Percentiles rank a stretch among this genome's conserved stretches.
Evolutionary conservation across 2,888 invertebrate species (phyloP).

Genomic region (Stramonita haemastoma): DNA sequence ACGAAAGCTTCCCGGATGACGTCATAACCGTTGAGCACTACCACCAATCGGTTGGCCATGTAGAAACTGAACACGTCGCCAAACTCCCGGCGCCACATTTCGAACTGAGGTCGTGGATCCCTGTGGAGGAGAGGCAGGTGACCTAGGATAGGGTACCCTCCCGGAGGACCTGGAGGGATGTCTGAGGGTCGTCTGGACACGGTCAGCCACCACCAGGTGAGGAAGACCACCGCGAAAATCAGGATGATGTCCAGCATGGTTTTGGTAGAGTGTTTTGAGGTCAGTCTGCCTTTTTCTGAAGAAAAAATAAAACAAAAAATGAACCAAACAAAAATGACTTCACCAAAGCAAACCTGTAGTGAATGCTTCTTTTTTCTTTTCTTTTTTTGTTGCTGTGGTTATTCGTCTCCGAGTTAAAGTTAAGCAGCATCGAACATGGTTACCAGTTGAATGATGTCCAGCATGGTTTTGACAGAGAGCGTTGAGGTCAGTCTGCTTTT

Average conservation of each 20-base stretch:
- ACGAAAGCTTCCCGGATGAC: slow-evolving; percentile 14
- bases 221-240: not conserved
- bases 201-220: not conserved
- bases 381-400: not conserved
- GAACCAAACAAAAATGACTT: not conserved
- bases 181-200: not conserved
- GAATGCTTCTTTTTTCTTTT: too few relatives aligned
- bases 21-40: slow-evolving; percentile 20
- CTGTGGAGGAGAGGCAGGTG: slow-evolving; percentile 5
- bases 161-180: slow-evolving; percentile 1
- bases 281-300: not conserved
- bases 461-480: too few relatives aligned
- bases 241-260: slow-evolving; percentile 25
- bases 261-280: not conserved
- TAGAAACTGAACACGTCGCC: slow-evolving; percentile 29
- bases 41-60: slow-evolving; percentile 22
- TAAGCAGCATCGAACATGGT: too few relatives aligned
- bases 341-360: too few relatives aligned
- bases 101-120: slow-evolving; percentile 24
- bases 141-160: not conserved
- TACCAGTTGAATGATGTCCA: too few relatives aligned
- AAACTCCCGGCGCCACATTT: not conserved
- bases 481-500: too few relatives aligned
- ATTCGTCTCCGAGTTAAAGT: too few relatives aligned
- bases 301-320: not conserved